phyloP scores from a whole-genome alignment of 2,888 invertebrate species.

The Drosophila infuscata region DNA sequence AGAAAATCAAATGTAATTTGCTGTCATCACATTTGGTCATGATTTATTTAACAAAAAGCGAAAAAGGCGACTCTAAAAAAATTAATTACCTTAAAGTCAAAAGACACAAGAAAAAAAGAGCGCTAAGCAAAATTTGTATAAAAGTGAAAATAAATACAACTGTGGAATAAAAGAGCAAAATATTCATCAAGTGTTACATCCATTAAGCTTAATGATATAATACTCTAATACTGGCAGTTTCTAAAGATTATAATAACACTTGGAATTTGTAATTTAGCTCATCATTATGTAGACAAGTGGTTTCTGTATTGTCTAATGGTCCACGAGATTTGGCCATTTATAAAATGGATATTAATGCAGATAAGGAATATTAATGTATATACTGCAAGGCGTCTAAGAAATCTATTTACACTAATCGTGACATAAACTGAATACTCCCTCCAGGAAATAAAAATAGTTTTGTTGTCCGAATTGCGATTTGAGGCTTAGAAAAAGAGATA shows the following conservation, averaged over 20 bases:
- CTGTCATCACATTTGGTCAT: constrained; percentile 47
- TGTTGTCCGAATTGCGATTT: neutral
- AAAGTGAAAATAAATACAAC: constrained; percentile 69
- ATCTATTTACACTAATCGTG: neutral
- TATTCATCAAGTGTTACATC: constrained; percentile 2
- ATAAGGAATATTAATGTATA: neutral
- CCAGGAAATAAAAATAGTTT: neutral
- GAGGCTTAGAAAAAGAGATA: neutral
- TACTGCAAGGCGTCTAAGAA: neutral
- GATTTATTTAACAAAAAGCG: constrained; percentile 60
- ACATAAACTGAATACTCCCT: neutral
- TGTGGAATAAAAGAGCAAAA: neutral
- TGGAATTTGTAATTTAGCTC: neutral
- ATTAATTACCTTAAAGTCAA: constrained; percentile 67
- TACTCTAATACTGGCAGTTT: neutral
- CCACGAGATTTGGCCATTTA: neutral
- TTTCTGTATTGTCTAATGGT: neutral
- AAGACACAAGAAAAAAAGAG: constrained; percentile 29
- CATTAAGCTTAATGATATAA: constrained; percentile 3
- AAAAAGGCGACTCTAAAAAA: constrained; percentile 40
- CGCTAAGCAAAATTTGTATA: constrained; percentile 47
- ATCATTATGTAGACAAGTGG: neutral
- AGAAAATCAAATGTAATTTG: constrained; percentile 70
- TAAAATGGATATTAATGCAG: neutral
- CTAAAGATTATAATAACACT: neutral